Conservation (phyloP, 2,888 invertebrate species). For the Scaptomyza polygonia region DNA sequence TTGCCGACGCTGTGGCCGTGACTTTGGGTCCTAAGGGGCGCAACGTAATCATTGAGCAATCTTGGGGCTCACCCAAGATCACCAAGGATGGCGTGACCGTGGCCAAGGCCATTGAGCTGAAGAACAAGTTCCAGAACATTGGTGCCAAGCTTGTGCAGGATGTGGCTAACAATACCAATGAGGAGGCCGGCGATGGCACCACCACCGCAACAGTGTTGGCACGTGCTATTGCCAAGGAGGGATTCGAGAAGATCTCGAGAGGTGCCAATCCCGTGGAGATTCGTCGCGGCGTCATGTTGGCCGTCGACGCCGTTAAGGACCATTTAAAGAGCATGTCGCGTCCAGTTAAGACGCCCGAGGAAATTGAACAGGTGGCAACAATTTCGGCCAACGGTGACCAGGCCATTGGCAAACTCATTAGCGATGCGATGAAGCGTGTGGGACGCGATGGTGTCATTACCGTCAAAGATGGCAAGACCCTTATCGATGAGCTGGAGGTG, state of each 20-base stretch:
- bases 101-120: conserved; percentile 98
- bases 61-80: conserved; percentile 99
- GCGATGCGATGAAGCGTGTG: conserved; percentile 98
- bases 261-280: conserved; percentile 99
- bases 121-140: conserved; percentile 99
- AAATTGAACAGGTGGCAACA: conserved; percentile 99
- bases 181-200: conserved; percentile 99
- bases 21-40: conserved; percentile 99
- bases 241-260: conserved; percentile 98
- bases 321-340: conserved; percentile 95
- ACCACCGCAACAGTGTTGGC: conserved; percentile 99
- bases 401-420: conserved; percentile 95
- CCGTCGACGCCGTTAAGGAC: conserved; percentile 96
- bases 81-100: conserved; percentile 99
- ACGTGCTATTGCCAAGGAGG: conserved; percentile 98
- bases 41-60: conserved; percentile 99
- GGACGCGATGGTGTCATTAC: conserved; percentile 99
- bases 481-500: conserved; percentile 97
- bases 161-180: conserved; percentile 99
- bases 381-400: conserved; percentile 99
- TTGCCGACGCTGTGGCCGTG: conserved; percentile 99
- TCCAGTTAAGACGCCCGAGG: conserved; percentile 98
- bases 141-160: conserved; percentile 99
- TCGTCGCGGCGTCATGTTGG: conserved; percentile 96
- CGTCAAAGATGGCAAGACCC: conserved; percentile 99